Percentiles rank a stretch among this genome's conserved stretches.
These are phyloP conservation scores for Cerastoderma edule DNA, from an alignment of 2,888 invertebrate species.

Conservation along the genomic window DNA sequence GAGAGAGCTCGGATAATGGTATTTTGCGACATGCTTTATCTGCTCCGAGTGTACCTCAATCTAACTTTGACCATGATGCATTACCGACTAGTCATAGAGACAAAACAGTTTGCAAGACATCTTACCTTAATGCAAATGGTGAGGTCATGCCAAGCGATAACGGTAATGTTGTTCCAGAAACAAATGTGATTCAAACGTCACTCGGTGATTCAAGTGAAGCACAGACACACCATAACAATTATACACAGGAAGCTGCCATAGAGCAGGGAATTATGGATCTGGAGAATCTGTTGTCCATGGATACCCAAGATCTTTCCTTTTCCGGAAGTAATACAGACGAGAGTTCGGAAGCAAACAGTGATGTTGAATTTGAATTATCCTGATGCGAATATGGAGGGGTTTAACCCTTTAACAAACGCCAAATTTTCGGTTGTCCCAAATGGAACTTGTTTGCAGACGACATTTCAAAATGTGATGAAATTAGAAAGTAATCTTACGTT, in stretches of 20 bases:
- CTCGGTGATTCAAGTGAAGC: neutral
- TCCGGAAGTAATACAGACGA: constrained; percentile 27
- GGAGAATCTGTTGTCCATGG: constrained; percentile 2
- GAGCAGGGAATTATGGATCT: constrained; percentile 15
- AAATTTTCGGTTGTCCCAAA: too few species aligned
- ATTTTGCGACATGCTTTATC: constrained; percentile 8
- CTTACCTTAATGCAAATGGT: neutral
- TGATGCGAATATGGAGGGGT: constrained; percentile 12
- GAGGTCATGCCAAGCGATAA: neutral
- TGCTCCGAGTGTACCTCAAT: neutral
- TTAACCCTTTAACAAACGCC: too few species aligned
- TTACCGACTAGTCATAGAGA: neutral
- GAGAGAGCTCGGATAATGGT: neutral
- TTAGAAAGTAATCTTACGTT: too few species aligned
- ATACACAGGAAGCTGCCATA: neutral
- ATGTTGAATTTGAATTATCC: constrained; percentile 27
- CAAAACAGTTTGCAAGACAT: neutral
- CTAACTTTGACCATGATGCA: neutral
- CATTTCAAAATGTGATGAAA: too few species aligned
- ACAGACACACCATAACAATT: neutral
- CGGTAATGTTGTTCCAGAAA: neutral
- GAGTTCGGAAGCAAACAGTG: constrained; percentile 42
- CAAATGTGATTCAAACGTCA: neutral
- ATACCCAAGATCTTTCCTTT: neutral
- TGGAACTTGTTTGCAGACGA: too few species aligned